Percentiles rank a stretch among this genome's conserved stretches.
Evolutionary conservation across 1,140 invertebrate genomes (phyloP).

Genomic region (Chironomus tepperi): DNA sequence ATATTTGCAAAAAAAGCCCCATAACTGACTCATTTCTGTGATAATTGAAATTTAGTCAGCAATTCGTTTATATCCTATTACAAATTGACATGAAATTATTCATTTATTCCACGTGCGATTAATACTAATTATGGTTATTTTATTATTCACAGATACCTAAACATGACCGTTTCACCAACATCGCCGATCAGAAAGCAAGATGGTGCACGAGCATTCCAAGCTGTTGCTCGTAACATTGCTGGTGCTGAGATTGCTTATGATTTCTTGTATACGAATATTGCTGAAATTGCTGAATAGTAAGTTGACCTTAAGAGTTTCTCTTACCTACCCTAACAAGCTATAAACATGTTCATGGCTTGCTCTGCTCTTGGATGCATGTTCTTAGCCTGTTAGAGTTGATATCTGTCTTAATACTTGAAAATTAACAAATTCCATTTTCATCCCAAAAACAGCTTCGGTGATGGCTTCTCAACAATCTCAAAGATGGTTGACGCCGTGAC

Average conservation of each 20-base stretch:
- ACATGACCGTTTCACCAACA: conserved; percentile 40
- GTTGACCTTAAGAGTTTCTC: conserved; percentile 29
- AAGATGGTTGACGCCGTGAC: conserved; percentile 43
- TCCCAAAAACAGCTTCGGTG: conserved; percentile 38
- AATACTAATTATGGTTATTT: background rate
- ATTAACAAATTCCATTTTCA: background rate
- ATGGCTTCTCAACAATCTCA: conserved; percentile 43
- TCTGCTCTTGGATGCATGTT: no score
- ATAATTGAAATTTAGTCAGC: no score
- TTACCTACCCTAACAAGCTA: no score
- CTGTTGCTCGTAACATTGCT: conserved; percentile 37
- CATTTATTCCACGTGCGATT: background rate
- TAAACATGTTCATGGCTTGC: no score
- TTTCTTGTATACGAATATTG: conserved; percentile 43
- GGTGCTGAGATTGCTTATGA: conserved; percentile 46
- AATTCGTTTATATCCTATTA: no score
- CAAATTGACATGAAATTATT: conserved; percentile 25
- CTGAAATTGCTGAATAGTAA: conserved; percentile 42
- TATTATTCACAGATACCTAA: conserved; percentile 39
- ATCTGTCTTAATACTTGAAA: background rate
- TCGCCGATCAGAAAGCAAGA: conserved; percentile 47
- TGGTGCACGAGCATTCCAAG: conserved; percentile 41
- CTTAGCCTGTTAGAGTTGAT: no score
- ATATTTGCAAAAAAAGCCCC: no score
- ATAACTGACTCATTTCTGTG: no score